Conservation (phyloP, 2,797 vertebrate species). For the Diplodus puntazzo region DNA sequence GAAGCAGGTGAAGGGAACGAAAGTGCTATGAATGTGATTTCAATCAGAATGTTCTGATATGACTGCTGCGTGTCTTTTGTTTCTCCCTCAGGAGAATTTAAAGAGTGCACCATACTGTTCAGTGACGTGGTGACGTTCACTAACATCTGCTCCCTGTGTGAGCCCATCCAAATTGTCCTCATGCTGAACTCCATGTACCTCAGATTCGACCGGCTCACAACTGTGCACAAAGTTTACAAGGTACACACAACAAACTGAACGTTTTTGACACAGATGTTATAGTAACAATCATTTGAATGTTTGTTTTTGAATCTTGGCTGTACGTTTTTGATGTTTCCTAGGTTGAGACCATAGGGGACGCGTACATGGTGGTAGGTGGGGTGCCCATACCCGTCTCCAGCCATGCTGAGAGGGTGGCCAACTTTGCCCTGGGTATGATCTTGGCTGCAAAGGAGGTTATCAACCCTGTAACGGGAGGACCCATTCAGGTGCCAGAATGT, state of each 20-base stretch:
- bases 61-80: not conserved
- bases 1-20: constrained; percentile 84
- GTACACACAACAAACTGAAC: constrained; percentile 57
- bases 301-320: not conserved
- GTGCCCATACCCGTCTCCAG: constrained; percentile 86
- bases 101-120: constrained; percentile 88
- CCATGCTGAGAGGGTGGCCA: constrained; percentile 86
- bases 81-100: constrained; percentile 79
- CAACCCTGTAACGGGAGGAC: constrained; percentile 84
- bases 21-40: not conserved
- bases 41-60: not conserved
- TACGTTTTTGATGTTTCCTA: constrained; percentile 1
- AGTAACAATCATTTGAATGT: no score
- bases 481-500: constrained; percentile 81
- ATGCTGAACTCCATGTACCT: constrained; percentile 90
- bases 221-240: constrained; percentile 88
- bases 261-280: no score
- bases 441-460: constrained; percentile 84
- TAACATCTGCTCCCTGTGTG: constrained; percentile 86
- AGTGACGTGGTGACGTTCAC: constrained; percentile 89
- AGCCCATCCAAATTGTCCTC: constrained; percentile 87
- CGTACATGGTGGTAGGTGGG: constrained; percentile 89
- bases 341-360: constrained; percentile 61
- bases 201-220: constrained; percentile 87
- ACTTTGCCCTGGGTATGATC: constrained; percentile 88